phyloP scores from a whole-genome alignment of 2,888 invertebrate species.

The Eudemis profundana region DNA sequence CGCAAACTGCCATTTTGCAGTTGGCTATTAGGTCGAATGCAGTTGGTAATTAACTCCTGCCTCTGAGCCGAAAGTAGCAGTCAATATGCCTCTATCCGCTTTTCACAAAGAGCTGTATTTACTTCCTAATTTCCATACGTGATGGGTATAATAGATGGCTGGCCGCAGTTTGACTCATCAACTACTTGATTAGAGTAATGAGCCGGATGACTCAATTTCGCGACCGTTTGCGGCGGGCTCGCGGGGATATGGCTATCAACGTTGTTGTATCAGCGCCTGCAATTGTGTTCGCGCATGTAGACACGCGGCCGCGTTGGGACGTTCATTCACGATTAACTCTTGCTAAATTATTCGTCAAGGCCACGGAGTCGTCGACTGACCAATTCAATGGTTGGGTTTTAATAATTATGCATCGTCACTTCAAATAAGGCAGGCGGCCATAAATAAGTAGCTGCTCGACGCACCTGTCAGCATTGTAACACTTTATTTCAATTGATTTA shows the following conservation, averaged over 20 bases:
- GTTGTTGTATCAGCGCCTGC: slow-evolving; percentile 32
- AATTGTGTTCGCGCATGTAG: slow-evolving; percentile 48
- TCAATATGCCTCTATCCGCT: not conserved
- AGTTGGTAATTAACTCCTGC: not conserved
- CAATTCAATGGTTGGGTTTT: slow-evolving; percentile 51
- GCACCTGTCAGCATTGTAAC: slow-evolving; percentile 15
- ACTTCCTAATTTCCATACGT: not conserved
- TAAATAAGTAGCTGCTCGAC: slow-evolving; percentile 11
- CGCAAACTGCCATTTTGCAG: too few species aligned
- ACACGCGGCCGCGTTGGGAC: slow-evolving; percentile 43
- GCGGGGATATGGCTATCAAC: slow-evolving; percentile 22
- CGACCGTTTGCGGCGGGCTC: slow-evolving; percentile 41
- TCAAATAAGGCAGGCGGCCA: slow-evolving; percentile 45
- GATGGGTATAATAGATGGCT: not conserved
- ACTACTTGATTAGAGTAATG: slow-evolving; percentile 40
- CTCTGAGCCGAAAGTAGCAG: not conserved
- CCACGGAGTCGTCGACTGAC: slow-evolving; percentile 45
- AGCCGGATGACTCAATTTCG: slow-evolving; percentile 47
- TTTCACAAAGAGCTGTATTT: not conserved
- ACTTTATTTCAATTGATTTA: slow-evolving; percentile 1
- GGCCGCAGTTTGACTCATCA: slow-evolving; percentile 16
- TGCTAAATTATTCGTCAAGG: slow-evolving; percentile 49
- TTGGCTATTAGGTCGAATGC: too few species aligned
- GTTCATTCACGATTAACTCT: slow-evolving; percentile 47
- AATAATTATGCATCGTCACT: slow-evolving; percentile 49